These are phyloP conservation scores for Notothenia rossii DNA, from an alignment of 2,113 vertebrate species.

Conservation along the genomic window DNA sequence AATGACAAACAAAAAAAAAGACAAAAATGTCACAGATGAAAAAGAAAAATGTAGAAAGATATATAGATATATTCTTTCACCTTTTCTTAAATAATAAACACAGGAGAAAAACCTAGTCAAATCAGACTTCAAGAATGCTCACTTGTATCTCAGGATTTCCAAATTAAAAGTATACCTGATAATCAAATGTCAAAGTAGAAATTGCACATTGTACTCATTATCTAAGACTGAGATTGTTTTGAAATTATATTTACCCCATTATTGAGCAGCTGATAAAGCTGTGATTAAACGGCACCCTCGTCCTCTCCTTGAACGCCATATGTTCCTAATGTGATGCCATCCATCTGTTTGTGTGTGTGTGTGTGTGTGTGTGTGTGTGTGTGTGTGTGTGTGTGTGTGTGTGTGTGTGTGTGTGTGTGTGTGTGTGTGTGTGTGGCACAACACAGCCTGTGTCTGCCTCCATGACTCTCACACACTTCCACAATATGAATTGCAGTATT, in stretches of 20 bases:
- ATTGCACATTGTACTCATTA: neutral
- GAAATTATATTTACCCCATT: constrained; percentile 19
- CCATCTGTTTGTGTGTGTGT: constrained; percentile 22
- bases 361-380: constrained; percentile 27
- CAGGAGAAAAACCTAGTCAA: no score
- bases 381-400: neutral
- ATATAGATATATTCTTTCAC: no score
- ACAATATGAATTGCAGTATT: no score
- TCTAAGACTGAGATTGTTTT: constrained; percentile 4
- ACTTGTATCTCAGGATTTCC: no score
- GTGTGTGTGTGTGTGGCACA: constrained; percentile 11
- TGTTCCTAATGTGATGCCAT: constrained; percentile 39
- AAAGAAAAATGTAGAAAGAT: no score
- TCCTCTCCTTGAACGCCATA: constrained; percentile 36
- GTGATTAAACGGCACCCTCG: constrained; percentile 38
- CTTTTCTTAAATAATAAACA: no score
- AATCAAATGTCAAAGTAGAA: neutral
- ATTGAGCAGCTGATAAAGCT: constrained; percentile 35
- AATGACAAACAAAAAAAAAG: no score
- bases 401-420: neutral
- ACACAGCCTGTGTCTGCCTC: constrained; percentile 2
- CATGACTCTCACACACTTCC: neutral
- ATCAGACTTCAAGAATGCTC: no score
- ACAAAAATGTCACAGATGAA: no score
- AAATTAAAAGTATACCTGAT: neutral